A percentile compares a stretch with the other conserved stretches of the same genome.
These are phyloP conservation scores for Rafetus swinhoei DNA, from an alignment of 2,113 vertebrate species.

Conservation along the genomic window DNA sequence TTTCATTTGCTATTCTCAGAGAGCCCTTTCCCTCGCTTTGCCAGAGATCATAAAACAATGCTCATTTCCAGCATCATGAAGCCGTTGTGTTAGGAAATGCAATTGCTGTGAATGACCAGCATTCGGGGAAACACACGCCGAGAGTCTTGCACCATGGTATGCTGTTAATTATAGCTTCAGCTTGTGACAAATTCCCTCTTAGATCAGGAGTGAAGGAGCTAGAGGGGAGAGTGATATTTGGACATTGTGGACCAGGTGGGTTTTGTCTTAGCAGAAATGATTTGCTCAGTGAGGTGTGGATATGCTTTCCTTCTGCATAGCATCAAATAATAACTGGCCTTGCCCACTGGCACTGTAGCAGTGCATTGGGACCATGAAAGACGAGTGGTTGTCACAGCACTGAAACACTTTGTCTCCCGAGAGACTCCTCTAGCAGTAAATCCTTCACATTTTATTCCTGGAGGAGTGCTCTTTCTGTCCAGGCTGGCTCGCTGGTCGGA, in stretches of 20 bases:
- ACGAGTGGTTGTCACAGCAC: neutral
- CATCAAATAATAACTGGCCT: neutral
- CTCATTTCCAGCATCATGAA: neutral
- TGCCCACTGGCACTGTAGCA: neutral
- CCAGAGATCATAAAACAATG: neutral
- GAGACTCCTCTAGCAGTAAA: neutral
- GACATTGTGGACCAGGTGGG: neutral
- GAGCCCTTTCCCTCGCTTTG: neutral
- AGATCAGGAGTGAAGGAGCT: neutral
- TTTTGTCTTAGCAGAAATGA: neutral
- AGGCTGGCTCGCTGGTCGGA: neutral
- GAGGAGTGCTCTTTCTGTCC: conserved; percentile 19
- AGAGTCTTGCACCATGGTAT: neutral
- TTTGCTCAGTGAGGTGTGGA: neutral
- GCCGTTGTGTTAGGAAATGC: neutral
- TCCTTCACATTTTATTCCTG: neutral
- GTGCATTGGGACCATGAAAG: neutral
- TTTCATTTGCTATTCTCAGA: neutral
- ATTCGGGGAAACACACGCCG: too few relatives aligned
- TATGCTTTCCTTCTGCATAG: neutral
- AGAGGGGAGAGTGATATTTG: neutral
- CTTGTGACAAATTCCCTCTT: neutral
- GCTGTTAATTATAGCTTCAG: neutral
- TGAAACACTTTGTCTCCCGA: neutral
- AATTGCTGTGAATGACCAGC: neutral